Evolutionary conservation across 2,797 vertebrate genomes (phyloP).

Genomic region (Tolypeutes matacus): DNA sequence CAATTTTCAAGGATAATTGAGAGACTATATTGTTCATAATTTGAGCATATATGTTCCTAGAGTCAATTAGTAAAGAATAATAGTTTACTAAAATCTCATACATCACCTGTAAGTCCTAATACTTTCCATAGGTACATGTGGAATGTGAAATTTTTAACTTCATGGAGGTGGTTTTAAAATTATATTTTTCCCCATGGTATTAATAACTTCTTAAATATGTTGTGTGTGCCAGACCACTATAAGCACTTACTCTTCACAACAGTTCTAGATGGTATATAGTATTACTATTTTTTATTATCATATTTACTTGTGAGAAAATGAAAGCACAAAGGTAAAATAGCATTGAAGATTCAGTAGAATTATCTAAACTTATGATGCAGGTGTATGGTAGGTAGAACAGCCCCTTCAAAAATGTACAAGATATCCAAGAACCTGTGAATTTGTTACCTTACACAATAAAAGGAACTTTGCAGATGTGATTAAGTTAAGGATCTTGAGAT

Average conservation of each 20-base stretch:
- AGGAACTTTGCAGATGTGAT: neutral
- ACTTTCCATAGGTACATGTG: neutral
- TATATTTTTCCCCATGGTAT: neutral
- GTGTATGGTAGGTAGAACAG: neutral
- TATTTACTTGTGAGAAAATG: neutral
- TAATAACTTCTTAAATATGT: neutral
- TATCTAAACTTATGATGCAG: neutral
- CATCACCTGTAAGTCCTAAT: neutral
- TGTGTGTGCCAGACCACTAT: neutral
- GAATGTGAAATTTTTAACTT: constrained; percentile 23
- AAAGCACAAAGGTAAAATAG: neutral
- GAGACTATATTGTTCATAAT: constrained; percentile 26
- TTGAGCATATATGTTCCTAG: neutral
- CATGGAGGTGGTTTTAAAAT: constrained; percentile 19
- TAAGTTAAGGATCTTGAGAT: neutral
- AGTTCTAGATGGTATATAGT: neutral
- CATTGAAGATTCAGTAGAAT: neutral
- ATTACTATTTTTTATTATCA: neutral
- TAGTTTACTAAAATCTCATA: constrained; percentile 38
- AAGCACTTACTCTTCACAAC: neutral
- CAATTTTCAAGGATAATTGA: constrained; percentile 59
- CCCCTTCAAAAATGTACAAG: neutral
- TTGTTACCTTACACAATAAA: neutral
- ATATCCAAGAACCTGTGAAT: neutral
- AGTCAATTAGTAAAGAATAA: constrained; percentile 38